Base-by-base conservation (phyloP, 2,113 vertebrate genomes). In the Petrocephalus zakoni region DNA sequence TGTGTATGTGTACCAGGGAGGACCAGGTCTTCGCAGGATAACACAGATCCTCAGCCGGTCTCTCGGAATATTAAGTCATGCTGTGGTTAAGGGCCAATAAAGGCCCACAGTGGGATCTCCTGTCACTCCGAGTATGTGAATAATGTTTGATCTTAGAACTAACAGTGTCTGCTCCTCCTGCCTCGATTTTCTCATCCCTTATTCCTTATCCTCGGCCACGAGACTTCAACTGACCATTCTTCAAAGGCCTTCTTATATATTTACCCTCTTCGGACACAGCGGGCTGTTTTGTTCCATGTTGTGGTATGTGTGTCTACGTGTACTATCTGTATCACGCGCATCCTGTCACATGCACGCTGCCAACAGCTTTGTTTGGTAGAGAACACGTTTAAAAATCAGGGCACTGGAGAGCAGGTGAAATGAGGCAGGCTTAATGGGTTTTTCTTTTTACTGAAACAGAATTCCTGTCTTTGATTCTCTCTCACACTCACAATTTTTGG, bases 81-180 rank as follows among this genome's bases (percentile, higher is more conserved):
- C 61, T 68, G 61, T 29, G 61, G 61, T 68, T 68, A 68, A 68
- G 61, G 61, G 61, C 25, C 61, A 29, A n/a, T 68, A 68, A 68
- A 68, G 61, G 61, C n/a, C 61, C 25, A 68, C 61, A 68, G 61
- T n/a, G 61, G 61, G 25, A 68, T 68, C n/a, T 68, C 61, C 61
- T 68, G 61, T 68, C n/a, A 68, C 25, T n/a, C 61, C 25, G n/a
- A 68, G 61, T n/a, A 68, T 68, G 61, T 68, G 61, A 68, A 68
- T 68, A 68, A 68, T 68, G 61, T 68, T 68, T 68, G 61, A 68
- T 68, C 61, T 68, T n/a, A 29, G n/a, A 68, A 68, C 61, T 68
- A 25, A 68, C 61, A 68, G 9, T 68, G 61, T 4, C 61, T 68
- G 61, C n/a, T 68, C n/a, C 25, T 29, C 61, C 61, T 29, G n/a